These are phyloP conservation scores for Mallotus villosus DNA, from an alignment of 2,797 vertebrate species.

Conservation along the genomic window DNA sequence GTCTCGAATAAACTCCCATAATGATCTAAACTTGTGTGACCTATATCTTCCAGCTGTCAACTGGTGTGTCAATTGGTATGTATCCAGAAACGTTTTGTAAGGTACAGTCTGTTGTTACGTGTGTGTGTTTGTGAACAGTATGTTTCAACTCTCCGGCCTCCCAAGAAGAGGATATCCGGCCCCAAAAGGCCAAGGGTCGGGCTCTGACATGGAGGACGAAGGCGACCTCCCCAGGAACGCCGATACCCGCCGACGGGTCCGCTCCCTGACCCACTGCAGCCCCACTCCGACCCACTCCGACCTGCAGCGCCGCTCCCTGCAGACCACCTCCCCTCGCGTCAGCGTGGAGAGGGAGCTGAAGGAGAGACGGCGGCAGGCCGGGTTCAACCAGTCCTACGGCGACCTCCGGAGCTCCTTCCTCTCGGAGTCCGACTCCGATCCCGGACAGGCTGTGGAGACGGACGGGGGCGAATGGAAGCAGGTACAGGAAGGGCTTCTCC, in stretches of 20 bases:
- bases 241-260: conserved; percentile 51
- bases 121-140: conserved; percentile 68
- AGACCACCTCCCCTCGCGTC: conserved; percentile 43
- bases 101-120: background rate
- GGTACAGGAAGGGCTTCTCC: conserved; percentile 44
- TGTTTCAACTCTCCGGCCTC: conserved; percentile 79
- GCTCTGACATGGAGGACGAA: conserved; percentile 17
- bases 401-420: conserved; percentile 40
- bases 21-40: no score
- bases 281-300: conserved; percentile 10
- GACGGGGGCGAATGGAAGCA: conserved; percentile 70
- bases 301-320: conserved; percentile 57
- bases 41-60: no score
- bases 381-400: conserved; percentile 55
- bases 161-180: conserved; percentile 46
- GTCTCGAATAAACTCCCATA: no score
- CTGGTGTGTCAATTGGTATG: no score
- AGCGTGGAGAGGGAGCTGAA: conserved; percentile 80
- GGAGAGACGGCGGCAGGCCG: conserved; percentile 69
- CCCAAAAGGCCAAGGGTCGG: background rate
- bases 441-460: conserved; percentile 32
- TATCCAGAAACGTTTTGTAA: no score
- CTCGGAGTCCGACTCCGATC: conserved; percentile 44
- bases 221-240: background rate
- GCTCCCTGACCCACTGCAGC: conserved; percentile 55